These are phyloP conservation scores for Dolichoris vasculosae DNA, from an alignment of 1,140 invertebrate genomes.

Conservation along the genomic window DNA sequence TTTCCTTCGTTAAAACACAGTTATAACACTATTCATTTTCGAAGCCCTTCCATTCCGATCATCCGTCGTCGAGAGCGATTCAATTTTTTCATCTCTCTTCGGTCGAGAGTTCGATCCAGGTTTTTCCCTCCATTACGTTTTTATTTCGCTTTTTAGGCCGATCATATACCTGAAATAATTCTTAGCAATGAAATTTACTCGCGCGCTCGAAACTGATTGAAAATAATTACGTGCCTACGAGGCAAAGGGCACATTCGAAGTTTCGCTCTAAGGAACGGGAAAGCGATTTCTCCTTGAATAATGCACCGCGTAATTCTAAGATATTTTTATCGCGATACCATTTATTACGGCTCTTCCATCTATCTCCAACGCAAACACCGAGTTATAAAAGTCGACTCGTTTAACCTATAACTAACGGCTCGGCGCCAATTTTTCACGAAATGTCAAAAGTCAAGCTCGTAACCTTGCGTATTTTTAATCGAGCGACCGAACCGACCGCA, in stretches of 20 bases:
- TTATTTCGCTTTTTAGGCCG: neutral
- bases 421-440: neutral
- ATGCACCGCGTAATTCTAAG: neutral
- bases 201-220: neutral
- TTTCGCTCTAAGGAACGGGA: neutral
- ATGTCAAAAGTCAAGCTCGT: neutral
- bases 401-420: neutral
- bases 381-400: neutral
- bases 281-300: neutral
- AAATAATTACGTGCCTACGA: conserved; percentile 1
- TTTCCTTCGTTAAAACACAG: conserved; percentile 34
- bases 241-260: neutral
- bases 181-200: neutral
- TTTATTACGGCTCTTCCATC: neutral
- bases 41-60: neutral
- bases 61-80: neutral
- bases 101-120: neutral
- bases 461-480: too few relatives aligned
- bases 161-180: neutral
- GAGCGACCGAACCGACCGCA: too few relatives aligned
- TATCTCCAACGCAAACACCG: neutral
- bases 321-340: neutral
- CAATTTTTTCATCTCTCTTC: neutral
- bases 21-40: conserved; percentile 14
- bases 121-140: neutral